Percentiles rank a stretch among this genome's conserved stretches.
phyloP scores from a whole-genome alignment of 2,113 vertebrate species.

The Zosterops pallidus region DNA sequence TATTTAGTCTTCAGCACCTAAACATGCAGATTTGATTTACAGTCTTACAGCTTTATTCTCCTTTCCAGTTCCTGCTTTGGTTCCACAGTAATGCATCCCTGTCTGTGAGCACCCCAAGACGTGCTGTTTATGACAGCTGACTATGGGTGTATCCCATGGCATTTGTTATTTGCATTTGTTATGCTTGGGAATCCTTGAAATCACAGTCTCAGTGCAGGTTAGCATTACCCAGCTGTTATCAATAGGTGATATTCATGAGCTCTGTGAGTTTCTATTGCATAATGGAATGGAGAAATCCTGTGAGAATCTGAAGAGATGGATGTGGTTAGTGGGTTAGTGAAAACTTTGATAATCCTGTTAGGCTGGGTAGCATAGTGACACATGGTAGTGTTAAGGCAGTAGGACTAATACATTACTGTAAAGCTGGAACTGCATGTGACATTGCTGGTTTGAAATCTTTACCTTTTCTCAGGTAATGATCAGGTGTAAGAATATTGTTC shows the following conservation, averaged over 20 bases:
- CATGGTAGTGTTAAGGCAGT: accelerated
- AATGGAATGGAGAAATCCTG: neutral
- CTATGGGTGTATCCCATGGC: accelerated
- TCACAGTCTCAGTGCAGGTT: neutral
- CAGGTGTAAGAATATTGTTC: neutral
- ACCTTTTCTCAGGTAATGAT: neutral
- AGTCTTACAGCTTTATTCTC: neutral
- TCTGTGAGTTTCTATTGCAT: neutral
- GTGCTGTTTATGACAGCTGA: neutral
- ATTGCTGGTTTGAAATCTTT: neutral
- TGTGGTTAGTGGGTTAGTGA: neutral
- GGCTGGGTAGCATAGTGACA: neutral
- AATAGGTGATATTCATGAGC: neutral
- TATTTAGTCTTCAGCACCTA: neutral
- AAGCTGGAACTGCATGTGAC: neutral
- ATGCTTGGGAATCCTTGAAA: neutral
- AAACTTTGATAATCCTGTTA: neutral
- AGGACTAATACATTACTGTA: neutral
- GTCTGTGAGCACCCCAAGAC: neutral
- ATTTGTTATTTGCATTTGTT: neutral
- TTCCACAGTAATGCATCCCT: neutral
- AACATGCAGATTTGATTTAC: neutral
- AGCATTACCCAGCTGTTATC: neutral
- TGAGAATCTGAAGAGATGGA: neutral
- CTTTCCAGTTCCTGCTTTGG: neutral